phyloP scores from a whole-genome alignment of 53 echinoderm and acorn worm species.

The Mesocentrotus franciscanus region DNA sequence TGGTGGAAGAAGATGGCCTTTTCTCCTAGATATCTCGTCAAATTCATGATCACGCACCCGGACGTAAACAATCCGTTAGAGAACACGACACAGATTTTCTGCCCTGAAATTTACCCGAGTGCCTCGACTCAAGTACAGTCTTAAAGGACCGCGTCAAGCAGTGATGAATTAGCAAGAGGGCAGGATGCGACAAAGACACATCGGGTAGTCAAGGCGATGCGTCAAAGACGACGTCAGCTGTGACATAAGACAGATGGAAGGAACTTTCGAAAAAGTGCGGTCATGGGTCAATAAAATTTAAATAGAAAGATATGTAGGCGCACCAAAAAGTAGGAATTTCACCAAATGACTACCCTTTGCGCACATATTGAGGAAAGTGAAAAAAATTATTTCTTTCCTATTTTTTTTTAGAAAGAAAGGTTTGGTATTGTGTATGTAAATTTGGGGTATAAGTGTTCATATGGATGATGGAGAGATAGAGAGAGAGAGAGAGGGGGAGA shows the following conservation, averaged over 20 bases:
- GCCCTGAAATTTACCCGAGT: conserved; percentile 21
- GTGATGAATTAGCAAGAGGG: not conserved
- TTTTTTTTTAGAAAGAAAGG: no score
- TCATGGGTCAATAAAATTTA: not conserved
- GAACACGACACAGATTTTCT: conserved; percentile 28
- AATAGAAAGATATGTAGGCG: not conserved
- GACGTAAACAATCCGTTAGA: conserved; percentile 37
- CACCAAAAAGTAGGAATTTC: no score
- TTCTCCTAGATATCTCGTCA: not conserved
- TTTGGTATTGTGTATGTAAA: no score
- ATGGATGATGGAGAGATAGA: no score
- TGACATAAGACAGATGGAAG: not conserved
- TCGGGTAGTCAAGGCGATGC: not conserved
- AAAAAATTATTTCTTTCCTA: no score
- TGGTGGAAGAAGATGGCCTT: not conserved
- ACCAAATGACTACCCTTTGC: no score
- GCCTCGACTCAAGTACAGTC: conserved; percentile 11
- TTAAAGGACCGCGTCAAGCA: conserved; percentile 32
- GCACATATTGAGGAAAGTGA: no score
- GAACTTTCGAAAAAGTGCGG: not conserved
- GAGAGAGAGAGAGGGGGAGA: no score
- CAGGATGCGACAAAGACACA: not conserved
- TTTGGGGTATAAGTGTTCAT: no score
- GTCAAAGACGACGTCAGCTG: not conserved
- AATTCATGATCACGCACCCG: conserved; percentile 31